Conservation (phyloP, 2,797 vertebrate species). For the Lacerta viridis region DNA sequence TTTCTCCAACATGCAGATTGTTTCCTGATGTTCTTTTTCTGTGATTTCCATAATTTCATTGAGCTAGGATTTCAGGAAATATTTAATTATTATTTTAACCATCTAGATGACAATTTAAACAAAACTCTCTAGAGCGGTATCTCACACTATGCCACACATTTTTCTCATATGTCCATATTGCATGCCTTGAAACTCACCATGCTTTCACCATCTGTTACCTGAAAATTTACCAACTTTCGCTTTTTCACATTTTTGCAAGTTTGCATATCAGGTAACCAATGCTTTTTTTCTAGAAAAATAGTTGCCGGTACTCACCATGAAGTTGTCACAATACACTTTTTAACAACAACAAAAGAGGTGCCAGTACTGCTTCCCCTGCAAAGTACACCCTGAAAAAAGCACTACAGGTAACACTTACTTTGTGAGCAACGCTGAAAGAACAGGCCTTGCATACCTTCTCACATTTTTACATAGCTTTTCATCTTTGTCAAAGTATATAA, state of each 20-base stretch:
- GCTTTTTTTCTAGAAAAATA: too few relatives aligned
- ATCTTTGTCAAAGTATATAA: neutral
- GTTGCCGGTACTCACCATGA: too few relatives aligned
- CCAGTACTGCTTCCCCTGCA: too few relatives aligned
- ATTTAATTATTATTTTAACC: conserved; percentile 42
- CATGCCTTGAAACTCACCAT: neutral
- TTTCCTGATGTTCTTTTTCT: conserved; percentile 83
- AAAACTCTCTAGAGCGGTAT: neutral
- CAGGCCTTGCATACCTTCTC: neutral
- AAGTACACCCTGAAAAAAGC: too few relatives aligned
- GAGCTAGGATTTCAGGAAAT: conserved; percentile 75
- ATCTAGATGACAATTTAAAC: neutral
- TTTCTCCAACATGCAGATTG: conserved; percentile 81
- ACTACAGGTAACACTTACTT: neutral
- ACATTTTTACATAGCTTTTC: conserved; percentile 4
- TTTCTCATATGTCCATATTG: neutral
- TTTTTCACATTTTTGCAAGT: conserved; percentile 11
- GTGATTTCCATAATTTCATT: conserved; percentile 81
- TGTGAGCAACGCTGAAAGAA: neutral
- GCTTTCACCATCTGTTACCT: neutral
- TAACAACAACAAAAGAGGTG: too few relatives aligned
- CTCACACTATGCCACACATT: neutral
- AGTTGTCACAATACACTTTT: too few relatives aligned
- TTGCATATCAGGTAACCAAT: neutral
- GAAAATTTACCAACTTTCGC: neutral